Conservation (phyloP, 2,113 vertebrate species). For the Pampusana beccarii region DNA sequence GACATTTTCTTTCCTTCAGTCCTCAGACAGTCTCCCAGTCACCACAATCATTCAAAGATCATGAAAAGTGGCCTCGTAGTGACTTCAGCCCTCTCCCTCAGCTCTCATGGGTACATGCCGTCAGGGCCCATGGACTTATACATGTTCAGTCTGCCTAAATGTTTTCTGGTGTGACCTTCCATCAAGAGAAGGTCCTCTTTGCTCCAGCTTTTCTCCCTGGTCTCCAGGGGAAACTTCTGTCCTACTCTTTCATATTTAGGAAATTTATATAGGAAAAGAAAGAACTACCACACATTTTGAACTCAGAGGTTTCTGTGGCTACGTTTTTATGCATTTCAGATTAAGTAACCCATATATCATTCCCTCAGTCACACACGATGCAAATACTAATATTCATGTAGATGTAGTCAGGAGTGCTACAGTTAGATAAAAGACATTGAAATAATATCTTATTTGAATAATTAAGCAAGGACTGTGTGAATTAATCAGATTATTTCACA, state of each 20-base stretch:
- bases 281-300: neutral
- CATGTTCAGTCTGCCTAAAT: neutral
- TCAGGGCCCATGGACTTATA: neutral
- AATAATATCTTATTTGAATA: neutral
- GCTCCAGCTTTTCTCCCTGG: neutral
- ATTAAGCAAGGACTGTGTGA: neutral
- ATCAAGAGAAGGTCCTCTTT: neutral
- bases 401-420: neutral
- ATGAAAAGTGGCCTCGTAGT: neutral
- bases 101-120: fast-evolving
- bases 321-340: neutral
- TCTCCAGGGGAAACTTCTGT: neutral
- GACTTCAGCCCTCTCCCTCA: neutral
- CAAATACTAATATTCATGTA: neutral
- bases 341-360: neutral
- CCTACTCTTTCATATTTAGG: neutral
- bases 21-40: neutral
- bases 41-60: neutral
- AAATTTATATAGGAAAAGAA: neutral
- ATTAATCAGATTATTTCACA: neutral
- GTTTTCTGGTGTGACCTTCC: neutral
- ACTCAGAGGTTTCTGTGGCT: neutral
- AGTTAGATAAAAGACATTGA: neutral
- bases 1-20: neutral
- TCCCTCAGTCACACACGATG: neutral